Percentiles rank a stretch among this genome's conserved stretches.
These are phyloP conservation scores for Spongilla lacustris DNA, from an alignment of 37 sponge, comb jelly and placozoan genomes.

Conservation along the genomic window DNA sequence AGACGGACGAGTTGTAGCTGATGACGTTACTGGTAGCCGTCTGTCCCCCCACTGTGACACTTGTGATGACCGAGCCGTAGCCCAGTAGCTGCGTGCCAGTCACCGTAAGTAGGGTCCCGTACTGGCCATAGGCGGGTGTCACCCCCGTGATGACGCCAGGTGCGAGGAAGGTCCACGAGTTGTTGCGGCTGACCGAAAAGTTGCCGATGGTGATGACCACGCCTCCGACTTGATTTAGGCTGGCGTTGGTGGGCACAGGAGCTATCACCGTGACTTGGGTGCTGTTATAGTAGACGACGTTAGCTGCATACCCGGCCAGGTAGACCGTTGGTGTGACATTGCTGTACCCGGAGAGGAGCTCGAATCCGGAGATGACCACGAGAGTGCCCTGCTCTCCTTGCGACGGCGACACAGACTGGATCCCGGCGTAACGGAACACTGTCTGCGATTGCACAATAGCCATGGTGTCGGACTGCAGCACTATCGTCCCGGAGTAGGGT, in stretches of 20 bases:
- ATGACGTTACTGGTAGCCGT: slow-evolving; percentile 20
- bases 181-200: background rate
- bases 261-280: slow-evolving; percentile 29
- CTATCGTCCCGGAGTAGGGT: background rate
- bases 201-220: background rate
- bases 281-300: background rate
- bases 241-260: background rate
- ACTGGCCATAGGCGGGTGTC: slow-evolving; percentile 60
- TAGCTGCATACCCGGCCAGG: slow-evolving; percentile 37
- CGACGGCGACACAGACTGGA: slow-evolving; percentile 41
- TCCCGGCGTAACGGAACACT: slow-evolving; percentile 32
- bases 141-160: slow-evolving; percentile 46
- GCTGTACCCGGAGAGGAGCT: slow-evolving; percentile 61
- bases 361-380: slow-evolving; percentile 67
- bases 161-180: slow-evolving; percentile 44
- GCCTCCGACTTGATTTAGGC: background rate
- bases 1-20: slow-evolving; percentile 19
- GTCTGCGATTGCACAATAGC: slow-evolving; percentile 42
- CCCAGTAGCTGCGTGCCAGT: slow-evolving; percentile 66
- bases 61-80: slow-evolving; percentile 33
- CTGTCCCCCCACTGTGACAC: slow-evolving; percentile 6
- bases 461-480: slow-evolving; percentile 51
- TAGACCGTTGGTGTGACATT: slow-evolving; percentile 19
- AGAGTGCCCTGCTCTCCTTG: slow-evolving; percentile 64
- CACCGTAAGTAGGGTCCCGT: slow-evolving; percentile 59